Conservation (phyloP, 2,113 vertebrate genomes). For the Grammomys dolichurus region DNA sequence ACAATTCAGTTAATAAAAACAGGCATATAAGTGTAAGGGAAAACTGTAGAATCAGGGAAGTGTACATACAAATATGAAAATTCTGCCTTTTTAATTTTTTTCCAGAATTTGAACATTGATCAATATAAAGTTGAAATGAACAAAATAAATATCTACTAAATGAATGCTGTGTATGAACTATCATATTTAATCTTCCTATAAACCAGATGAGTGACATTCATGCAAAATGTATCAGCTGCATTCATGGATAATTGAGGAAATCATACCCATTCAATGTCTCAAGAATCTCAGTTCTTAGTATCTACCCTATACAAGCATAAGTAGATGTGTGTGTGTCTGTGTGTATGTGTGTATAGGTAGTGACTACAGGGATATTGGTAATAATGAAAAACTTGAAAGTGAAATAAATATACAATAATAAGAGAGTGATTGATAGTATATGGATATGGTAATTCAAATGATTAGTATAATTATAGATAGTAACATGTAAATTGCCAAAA, state of each 20-base stretch:
- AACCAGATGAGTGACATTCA: not conserved
- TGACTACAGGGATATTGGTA: not conserved
- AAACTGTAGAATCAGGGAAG: not conserved
- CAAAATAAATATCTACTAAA: constrained; percentile 20
- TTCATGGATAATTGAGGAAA: not conserved
- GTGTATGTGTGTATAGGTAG: not conserved
- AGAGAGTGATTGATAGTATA: constrained; percentile 32
- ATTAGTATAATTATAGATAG: not conserved
- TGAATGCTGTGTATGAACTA: not conserved
- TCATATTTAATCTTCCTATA: constrained; percentile 11
- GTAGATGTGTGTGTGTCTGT: not conserved
- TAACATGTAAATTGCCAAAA: constrained; percentile 12
- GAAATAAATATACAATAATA: constrained; percentile 11
- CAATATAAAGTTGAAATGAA: not conserved
- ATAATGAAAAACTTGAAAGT: constrained; percentile 42
- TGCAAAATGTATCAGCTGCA: not conserved
- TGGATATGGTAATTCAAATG: not conserved
- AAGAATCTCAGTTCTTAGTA: constrained; percentile 58
- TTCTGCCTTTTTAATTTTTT: not conserved
- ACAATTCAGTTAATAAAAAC: constrained; percentile 9
- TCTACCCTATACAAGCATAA: not conserved
- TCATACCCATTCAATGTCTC: not conserved
- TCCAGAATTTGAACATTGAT: constrained; percentile 2
- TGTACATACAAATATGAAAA: constrained; percentile 32
- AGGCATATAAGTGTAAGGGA: not conserved